A percentile compares a stretch with the other conserved stretches of the same genome.
Evolutionary conservation across 2,888 invertebrate species (phyloP).

Genomic region (Trachelus iudaicus): DNA sequence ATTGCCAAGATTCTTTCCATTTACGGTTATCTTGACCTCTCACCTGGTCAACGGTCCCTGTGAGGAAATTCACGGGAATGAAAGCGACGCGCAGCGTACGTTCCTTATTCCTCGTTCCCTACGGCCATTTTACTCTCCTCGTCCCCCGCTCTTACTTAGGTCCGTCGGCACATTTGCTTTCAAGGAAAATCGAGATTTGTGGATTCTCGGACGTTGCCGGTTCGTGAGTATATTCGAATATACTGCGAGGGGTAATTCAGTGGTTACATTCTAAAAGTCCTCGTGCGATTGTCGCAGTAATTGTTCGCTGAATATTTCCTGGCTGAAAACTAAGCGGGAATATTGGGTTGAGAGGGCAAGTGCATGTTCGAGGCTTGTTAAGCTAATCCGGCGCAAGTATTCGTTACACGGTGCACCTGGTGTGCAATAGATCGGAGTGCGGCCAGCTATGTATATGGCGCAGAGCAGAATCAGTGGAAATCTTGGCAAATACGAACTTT

Average conservation of each 20-base stretch:
- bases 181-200: neutral
- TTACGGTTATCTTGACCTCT: conserved; percentile 26
- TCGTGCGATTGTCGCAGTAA: neutral
- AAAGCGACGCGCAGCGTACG: conserved; percentile 10
- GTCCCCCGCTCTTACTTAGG: too few species aligned
- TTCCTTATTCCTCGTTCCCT: neutral
- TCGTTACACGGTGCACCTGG: conserved; percentile 25
- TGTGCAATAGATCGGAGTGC: conserved; percentile 22
- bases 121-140: neutral
- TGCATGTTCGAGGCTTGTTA: neutral
- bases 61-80: conserved; percentile 26
- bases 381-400: neutral
- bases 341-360: neutral
- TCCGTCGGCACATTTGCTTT: neutral
- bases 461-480: conserved; percentile 36
- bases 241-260: neutral
- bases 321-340: neutral
- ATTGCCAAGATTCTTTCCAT: neutral
- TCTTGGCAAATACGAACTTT: conserved; percentile 35
- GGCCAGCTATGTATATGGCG: conserved; percentile 21
- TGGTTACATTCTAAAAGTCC: neutral
- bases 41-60: conserved; percentile 26
- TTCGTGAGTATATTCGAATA: neutral
- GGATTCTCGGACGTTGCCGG: neutral
- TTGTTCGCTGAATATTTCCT: neutral